Conservation (phyloP, 1,140 invertebrate species). For the Triops longicaudatus region DNA sequence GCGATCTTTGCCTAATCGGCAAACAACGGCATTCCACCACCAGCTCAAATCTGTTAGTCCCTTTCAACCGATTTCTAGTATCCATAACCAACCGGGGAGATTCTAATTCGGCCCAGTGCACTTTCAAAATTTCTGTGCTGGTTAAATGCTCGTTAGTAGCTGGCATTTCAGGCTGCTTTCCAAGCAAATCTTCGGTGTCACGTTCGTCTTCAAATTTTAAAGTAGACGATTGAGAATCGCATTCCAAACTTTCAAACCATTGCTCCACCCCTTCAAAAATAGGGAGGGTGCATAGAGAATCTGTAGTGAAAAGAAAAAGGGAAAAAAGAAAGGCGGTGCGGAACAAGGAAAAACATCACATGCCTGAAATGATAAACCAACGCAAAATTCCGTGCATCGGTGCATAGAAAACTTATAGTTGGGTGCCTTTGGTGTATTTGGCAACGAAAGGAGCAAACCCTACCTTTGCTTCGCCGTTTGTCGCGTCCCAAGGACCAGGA, state of each 20-base stretch:
- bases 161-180: not conserved
- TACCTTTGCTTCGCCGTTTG: slow-evolving; percentile 31
- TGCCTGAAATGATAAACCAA: not conserved
- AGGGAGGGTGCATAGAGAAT: not conserved
- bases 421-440: not conserved
- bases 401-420: too few species aligned
- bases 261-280: not conserved
- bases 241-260: slow-evolving; percentile 1
- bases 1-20: not conserved
- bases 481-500: slow-evolving; percentile 34
- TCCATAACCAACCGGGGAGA: slow-evolving; percentile 6
- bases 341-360: not conserved
- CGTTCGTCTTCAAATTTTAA: not conserved
- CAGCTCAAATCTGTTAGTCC: not conserved
- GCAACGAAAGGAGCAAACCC: slow-evolving; percentile 18
- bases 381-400: too few species aligned
- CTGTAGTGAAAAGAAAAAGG: not conserved
- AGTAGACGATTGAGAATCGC: not conserved
- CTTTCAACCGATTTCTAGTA: not conserved
- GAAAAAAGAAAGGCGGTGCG: not conserved
- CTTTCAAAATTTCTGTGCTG: slow-evolving; percentile 1
- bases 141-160: slow-evolving; percentile 3
- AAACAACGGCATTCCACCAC: not conserved
- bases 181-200: not conserved
- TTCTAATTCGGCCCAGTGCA: slow-evolving; percentile 2